Base-by-base conservation (phyloP, 2,888 invertebrate genomes). In the Mayetiola destructor region DNA sequence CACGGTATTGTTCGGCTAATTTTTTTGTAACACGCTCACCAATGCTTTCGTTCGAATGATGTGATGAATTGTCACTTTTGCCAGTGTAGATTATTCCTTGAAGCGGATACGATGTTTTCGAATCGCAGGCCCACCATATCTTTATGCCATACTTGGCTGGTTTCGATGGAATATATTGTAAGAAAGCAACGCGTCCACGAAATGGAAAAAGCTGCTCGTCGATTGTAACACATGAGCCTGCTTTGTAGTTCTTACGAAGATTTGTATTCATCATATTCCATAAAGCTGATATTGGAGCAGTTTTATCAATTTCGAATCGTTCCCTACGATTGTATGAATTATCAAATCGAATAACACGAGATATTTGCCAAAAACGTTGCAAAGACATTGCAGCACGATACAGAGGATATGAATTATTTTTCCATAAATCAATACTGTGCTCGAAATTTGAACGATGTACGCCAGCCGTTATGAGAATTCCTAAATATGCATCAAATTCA, bases 201-300 rank as follows among this genome's bases (percentile, higher is more conserved):
- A 60, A 66, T 30, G 64, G 62, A 61, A 59, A 65, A 14, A 66
- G 59, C 57, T 66, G 64, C 56, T 66, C 66, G 55, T 67, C 66
- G 27, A 66, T 61, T 36, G 65, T 66, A 32, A 66, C 40, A 58
- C 61, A 58, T 56, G 60, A 65, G 35, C 61, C 61, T 58, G 65
- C 64, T 40, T 61, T 61, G 60, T 66, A 67, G 27, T 59, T 29
- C 58, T 62, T 61, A 23, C 56, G 29, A 40, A 66, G 60, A 63
- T 66, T 66, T 39, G 59, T 57, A 61, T 65, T 67, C 18, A 67
- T 55, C 64, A 66, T 66, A 61, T 58, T 61, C 65, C 65, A 67
- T 16, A 62, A 39, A 56, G 61, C 60, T 14, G 59, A 48, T 36
- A 61, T 61, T 29, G 61, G 59, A 18, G 65, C 66, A 36, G 64